Evolutionary conservation across 2,888 invertebrate genomes (phyloP), one percentile per base, ranked within the genome.

Genomic region (Leptarthrus brevirostris): DNA sequence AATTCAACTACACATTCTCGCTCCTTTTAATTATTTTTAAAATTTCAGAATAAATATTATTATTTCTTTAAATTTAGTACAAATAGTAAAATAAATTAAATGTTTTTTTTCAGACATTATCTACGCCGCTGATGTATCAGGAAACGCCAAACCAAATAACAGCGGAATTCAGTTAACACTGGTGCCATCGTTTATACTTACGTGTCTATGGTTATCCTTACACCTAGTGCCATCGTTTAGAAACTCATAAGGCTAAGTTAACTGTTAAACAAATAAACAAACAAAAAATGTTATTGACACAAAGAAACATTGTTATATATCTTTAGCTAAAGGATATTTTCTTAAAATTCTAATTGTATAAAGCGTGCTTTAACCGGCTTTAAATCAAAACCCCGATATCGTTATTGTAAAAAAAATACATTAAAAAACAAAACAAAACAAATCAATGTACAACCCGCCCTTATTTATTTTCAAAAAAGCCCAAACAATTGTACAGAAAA

Each of bases 281-380:
- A 26, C n/a, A 69, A 69, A 24, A 49, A 49, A 69, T 24, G 47
- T 44, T 69, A 52, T 24, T 47, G 22, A 54, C 24, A 30, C 34
- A 52, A 49, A 12, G 22, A 20, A 1, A 34, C 24, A 18, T 69
- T 52, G 69, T 69, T 69, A 34, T 20, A 14, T 44, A 64, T 40
- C 47, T 64, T 14, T 12, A 40, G 40, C 40, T 40, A 64, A 34
- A 58, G 24, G 24, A 44, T 64, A 64, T 64, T 64, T 64, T 64
- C 14, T 44, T 64, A 34, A 20, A 47, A 64, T n/a, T 26, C 44
- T 16, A 64, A 64, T 20, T 64, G 64, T 64, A 64, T 34, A 69
- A 69, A 69, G 34, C 58, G 22, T 49, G 73, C 73, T 73, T 73
- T 64, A 73, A 61, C 58, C 64, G 64, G 40, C 44, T 72, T 72